Evolutionary conservation across 1,140 invertebrate genomes (phyloP).

Genomic region (Druon quercuslanigerum): DNA sequence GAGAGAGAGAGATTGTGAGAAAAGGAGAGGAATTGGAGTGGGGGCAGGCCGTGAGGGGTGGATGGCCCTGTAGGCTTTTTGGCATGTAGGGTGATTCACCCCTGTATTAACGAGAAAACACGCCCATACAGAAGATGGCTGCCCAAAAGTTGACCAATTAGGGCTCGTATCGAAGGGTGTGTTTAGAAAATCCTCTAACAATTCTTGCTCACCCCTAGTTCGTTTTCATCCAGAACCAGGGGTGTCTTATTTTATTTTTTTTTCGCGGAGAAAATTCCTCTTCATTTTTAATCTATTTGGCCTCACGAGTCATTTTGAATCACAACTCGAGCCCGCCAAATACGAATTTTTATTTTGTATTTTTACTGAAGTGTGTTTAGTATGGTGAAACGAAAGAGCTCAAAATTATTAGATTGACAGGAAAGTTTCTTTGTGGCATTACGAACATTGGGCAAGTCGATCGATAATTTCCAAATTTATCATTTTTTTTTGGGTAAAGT

Average conservation of each 20-base stretch:
- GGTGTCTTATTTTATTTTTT: conserved; percentile 36
- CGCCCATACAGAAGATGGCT: conserved; percentile 72
- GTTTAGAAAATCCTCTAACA: conserved; percentile 62
- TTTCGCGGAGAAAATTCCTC: conserved; percentile 39
- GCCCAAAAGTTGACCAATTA: conserved; percentile 67
- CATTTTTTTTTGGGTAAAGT: too few relatives aligned
- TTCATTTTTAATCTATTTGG: not conserved
- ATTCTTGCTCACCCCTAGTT: conserved; percentile 51
- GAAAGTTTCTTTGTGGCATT: too few relatives aligned
- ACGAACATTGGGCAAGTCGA: too few relatives aligned
- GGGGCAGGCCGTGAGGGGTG: conserved; percentile 44
- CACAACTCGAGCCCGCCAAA: not conserved
- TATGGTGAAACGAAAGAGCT: too few relatives aligned
- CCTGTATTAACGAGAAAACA: conserved; percentile 67
- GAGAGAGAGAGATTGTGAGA: conserved; percentile 37
- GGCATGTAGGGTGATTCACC: conserved; percentile 69
- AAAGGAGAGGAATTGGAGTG: conserved; percentile 40
- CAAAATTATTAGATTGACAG: too few relatives aligned
- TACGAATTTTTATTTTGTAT: too few relatives aligned
- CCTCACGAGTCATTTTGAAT: conserved; percentile 40
- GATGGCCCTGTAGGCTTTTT: conserved; percentile 58
- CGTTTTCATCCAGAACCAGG: conserved; percentile 35
- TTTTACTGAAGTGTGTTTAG: too few relatives aligned
- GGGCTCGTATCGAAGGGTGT: conserved; percentile 52
- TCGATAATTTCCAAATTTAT: too few relatives aligned